Evolutionary conservation across 2,888 invertebrate genomes (phyloP).

Genomic region (Argyra leucocephala): DNA sequence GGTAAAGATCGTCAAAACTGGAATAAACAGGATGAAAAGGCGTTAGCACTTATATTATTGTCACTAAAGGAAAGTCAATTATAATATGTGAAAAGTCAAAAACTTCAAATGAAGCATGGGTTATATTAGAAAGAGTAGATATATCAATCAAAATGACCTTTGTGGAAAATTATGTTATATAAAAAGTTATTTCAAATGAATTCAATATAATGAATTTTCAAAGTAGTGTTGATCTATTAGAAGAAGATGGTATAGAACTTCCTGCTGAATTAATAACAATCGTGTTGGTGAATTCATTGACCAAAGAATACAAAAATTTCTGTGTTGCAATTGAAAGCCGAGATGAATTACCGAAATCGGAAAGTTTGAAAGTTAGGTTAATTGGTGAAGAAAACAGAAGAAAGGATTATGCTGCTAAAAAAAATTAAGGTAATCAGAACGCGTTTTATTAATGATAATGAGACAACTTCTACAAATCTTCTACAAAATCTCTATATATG

Average conservation of each 20-base stretch:
- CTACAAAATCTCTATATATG: too few species aligned
- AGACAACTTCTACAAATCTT: too few species aligned
- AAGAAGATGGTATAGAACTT: conserved; percentile 15
- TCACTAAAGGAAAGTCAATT: conserved; percentile 16
- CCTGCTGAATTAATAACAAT: conserved; percentile 16
- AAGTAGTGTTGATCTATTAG: conserved; percentile 13
- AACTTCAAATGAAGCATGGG: conserved; percentile 14
- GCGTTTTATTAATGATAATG: too few species aligned
- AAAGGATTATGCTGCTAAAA: conserved; percentile 7
- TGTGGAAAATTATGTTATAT: conserved; percentile 16
- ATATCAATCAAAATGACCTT: conserved; percentile 15
- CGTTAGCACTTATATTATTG: conserved; percentile 16
- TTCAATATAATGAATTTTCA: conserved; percentile 15
- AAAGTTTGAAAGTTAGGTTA: conserved; percentile 13
- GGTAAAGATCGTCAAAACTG: conserved; percentile 2
- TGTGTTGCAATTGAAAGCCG: conserved; percentile 16
- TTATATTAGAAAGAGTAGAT: conserved; percentile 14
- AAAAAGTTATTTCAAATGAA: conserved; percentile 15
- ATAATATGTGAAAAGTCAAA: conserved; percentile 15
- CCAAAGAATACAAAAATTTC: conserved; percentile 17
- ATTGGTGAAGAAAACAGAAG: conserved; percentile 13
- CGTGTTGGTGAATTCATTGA: conserved; percentile 18
- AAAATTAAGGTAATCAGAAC: too few species aligned
- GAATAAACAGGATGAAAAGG: conserved; percentile 16
- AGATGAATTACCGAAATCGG: conserved; percentile 13